A percentile compares a stretch with the other conserved stretches of the same genome.
Conservation (phyloP, 2,113 vertebrate genomes). For the Chroicocephalus ridibundus region DNA sequence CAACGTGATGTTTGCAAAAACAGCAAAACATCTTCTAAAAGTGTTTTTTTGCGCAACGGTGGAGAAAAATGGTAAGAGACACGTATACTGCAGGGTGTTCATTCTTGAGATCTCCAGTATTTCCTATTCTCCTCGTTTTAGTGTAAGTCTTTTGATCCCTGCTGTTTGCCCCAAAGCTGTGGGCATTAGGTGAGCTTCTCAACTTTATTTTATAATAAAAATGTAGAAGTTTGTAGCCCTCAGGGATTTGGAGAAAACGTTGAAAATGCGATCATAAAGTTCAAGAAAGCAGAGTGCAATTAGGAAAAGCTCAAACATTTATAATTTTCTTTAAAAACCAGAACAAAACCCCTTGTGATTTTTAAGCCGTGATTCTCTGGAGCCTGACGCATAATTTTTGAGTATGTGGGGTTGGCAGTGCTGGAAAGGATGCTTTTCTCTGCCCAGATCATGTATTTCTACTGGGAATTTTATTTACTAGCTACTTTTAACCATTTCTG, state of each 20-base stretch:
- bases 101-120: not conserved
- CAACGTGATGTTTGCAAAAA: not conserved
- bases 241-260: not conserved
- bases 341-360: not conserved
- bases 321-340: slow-evolving; percentile 1
- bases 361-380: not conserved
- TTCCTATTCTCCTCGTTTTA: not conserved
- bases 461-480: not conserved
- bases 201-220: slow-evolving; percentile 7
- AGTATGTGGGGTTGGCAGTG: slow-evolving; percentile 11
- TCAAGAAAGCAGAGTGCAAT: slow-evolving; percentile 15
- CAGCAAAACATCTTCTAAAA: not conserved
- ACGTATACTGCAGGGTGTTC: not conserved
- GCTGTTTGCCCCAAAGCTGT: not conserved
- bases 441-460: not conserved
- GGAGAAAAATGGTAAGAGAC: not conserved
- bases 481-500: not conserved
- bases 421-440: slow-evolving; percentile 25
- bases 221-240: not conserved
- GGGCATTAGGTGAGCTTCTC: not conserved
- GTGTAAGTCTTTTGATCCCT: not conserved
- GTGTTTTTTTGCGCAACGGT: not conserved
- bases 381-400: not conserved
- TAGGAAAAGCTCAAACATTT: slow-evolving; percentile 2
- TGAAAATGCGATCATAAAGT: not conserved